A percentile compares a stretch with the other conserved stretches of the same genome.
phyloP scores from a whole-genome alignment of 2,113 vertebrate species.

The Amblyornis subalaris region DNA sequence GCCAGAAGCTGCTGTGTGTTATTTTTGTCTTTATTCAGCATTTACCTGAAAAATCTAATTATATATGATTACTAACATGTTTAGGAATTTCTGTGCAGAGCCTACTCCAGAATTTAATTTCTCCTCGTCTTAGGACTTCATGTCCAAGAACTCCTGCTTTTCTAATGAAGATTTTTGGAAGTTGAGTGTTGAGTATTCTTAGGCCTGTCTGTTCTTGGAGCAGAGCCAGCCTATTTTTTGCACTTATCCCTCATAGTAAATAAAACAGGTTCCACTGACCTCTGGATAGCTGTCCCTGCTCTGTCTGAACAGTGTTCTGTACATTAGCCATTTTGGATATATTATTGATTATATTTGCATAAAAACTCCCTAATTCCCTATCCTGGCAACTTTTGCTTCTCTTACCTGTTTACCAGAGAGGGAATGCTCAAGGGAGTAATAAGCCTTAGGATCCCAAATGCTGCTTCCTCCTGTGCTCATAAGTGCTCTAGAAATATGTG shows the following conservation, averaged over 20 bases:
- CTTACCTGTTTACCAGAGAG: background rate
- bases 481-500: accelerated
- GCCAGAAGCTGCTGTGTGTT: background rate
- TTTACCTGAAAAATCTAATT: background rate
- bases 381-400: background rate
- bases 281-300: background rate
- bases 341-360: background rate
- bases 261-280: background rate
- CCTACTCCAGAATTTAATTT: background rate
- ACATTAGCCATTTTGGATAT: background rate
- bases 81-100: background rate
- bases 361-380: background rate
- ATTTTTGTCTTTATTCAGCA: background rate
- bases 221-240: background rate
- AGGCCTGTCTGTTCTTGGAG: background rate
- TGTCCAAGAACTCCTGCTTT: background rate
- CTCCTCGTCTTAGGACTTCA: background rate
- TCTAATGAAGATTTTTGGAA: background rate
- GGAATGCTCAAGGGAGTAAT: background rate
- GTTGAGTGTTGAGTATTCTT: background rate
- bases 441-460: background rate
- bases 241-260: background rate
- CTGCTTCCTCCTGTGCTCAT: background rate
- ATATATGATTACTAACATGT: background rate
- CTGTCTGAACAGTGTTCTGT: background rate